Conservation (phyloP, 92 coral and sea anemone species). For the Zoanthus sansibaricus region DNA sequence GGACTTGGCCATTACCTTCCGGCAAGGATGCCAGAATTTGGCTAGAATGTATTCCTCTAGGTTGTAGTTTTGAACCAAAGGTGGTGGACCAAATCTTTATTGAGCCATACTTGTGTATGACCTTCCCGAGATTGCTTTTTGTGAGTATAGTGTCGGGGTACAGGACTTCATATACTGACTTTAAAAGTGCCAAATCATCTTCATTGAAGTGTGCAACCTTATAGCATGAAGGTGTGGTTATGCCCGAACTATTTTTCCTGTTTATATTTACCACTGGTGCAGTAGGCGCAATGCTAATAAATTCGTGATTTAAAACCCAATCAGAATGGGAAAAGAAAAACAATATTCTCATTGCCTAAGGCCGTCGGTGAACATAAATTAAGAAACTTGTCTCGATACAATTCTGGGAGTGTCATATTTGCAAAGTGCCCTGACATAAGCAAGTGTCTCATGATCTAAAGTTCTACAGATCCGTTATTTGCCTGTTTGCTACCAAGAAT, state of each 20-base stretch:
- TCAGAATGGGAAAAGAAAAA: conserved; percentile 28
- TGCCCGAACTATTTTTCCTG: conserved; percentile 52
- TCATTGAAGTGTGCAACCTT: conserved; percentile 58
- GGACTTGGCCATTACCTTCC: conserved; percentile 58
- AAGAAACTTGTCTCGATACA: conserved; percentile 55
- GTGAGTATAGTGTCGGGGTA: conserved; percentile 53
- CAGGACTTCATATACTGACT: conserved; percentile 57
- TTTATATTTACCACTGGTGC: conserved; percentile 58
- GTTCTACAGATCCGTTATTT: conserved; percentile 69
- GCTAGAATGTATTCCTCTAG: conserved; percentile 66
- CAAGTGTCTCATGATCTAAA: conserved; percentile 68
- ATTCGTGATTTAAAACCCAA: conserved; percentile 49
- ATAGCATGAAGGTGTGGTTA: conserved; percentile 50
- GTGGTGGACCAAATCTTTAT: conserved; percentile 53
- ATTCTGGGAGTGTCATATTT: conserved; percentile 38
- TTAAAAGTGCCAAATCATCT: conserved; percentile 58
- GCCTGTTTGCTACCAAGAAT: conserved; percentile 59
- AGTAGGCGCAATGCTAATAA: conserved; percentile 52
- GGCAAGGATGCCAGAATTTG: conserved; percentile 79
- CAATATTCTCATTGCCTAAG: conserved; percentile 39
- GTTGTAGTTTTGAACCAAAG: conserved; percentile 72
- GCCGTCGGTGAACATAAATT: conserved; percentile 56
- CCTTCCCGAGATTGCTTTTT: conserved; percentile 48
- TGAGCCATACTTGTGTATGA: conserved; percentile 64
- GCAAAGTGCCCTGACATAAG: conserved; percentile 43